Evolutionary conservation across 1,140 invertebrate genomes (phyloP).

Genomic region (Bombus huntii): DNA sequence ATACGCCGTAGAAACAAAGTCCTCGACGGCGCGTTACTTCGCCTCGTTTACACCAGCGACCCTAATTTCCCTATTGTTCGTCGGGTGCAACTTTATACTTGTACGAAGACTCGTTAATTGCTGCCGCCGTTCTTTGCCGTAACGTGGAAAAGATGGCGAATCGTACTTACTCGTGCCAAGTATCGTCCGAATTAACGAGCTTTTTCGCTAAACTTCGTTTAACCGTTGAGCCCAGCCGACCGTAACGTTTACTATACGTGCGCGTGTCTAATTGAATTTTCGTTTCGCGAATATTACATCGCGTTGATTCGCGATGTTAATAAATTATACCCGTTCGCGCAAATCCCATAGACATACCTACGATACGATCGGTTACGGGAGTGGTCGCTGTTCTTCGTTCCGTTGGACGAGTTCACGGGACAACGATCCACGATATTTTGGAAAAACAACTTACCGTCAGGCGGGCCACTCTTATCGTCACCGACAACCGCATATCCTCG

Average conservation of each 20-base stretch:
- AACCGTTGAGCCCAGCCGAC: background rate
- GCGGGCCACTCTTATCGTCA: slow-evolving; percentile 53
- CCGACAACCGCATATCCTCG: slow-evolving; percentile 59
- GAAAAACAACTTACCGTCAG: slow-evolving; percentile 39
- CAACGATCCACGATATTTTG: slow-evolving; percentile 17
- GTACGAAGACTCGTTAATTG: slow-evolving; percentile 48
- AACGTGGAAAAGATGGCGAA: slow-evolving; percentile 13
- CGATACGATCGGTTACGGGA: too few relatives aligned
- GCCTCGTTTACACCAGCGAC: slow-evolving; percentile 61
- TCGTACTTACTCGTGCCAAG: slow-evolving; percentile 18
- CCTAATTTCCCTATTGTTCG: slow-evolving; percentile 67
- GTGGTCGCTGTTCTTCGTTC: background rate
- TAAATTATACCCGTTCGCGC: too few relatives aligned
- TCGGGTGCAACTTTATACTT: slow-evolving; percentile 39
- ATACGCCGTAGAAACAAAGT: slow-evolving; percentile 48
- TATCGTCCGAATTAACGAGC: slow-evolving; percentile 36
- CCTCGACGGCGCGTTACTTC: slow-evolving; percentile 21
- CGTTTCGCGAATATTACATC: background rate
- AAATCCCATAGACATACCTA: too few relatives aligned
- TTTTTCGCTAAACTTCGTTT: slow-evolving; percentile 6
- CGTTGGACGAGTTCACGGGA: background rate
- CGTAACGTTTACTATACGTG: background rate
- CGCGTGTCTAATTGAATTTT: background rate
- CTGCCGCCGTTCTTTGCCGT: background rate
- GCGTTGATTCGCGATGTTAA: background rate